Percentiles rank a stretch among this genome's conserved stretches.
phyloP scores from a whole-genome alignment of 1,140 invertebrate genomes.

The Brachionus manjavacas region DNA sequence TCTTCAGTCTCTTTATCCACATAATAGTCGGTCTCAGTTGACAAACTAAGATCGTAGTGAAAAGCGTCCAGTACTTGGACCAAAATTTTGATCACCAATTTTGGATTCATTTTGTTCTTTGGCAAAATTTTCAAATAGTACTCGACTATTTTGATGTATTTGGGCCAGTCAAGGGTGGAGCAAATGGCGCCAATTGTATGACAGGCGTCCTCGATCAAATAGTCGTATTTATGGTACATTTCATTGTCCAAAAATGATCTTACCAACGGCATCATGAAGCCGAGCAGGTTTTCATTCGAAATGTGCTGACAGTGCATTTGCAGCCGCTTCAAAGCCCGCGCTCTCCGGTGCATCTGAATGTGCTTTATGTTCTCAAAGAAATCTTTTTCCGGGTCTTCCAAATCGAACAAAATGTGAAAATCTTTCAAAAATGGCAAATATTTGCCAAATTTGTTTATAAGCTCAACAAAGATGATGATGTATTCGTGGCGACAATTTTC shows the following conservation, averaged over 20 bases:
- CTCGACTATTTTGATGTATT: slow-evolving; percentile 74
- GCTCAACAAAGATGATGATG: slow-evolving; percentile 68
- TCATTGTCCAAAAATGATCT: slow-evolving; percentile 74
- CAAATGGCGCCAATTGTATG: slow-evolving; percentile 68
- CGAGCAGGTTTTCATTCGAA: slow-evolving; percentile 67
- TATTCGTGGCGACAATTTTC: slow-evolving; percentile 65
- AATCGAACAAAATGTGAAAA: slow-evolving; percentile 67
- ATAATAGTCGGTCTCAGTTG: slow-evolving; percentile 44
- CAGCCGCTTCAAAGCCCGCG: slow-evolving; percentile 67
- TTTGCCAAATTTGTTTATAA: slow-evolving; percentile 50
- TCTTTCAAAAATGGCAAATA: slow-evolving; percentile 60
- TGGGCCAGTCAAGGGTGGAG: slow-evolving; percentile 73
- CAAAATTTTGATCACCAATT: slow-evolving; percentile 66
- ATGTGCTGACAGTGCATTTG: slow-evolving; percentile 58
- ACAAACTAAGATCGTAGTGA: slow-evolving; percentile 73
- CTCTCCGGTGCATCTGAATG: slow-evolving; percentile 72
- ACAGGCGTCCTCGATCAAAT: slow-evolving; percentile 73
- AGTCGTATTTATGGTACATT: slow-evolving; percentile 69
- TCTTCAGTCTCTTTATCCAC: slow-evolving; percentile 26
- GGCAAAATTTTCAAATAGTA: slow-evolving; percentile 72
- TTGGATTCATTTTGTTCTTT: slow-evolving; percentile 69
- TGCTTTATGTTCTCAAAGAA: slow-evolving; percentile 90
- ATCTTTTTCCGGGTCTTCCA: slow-evolving; percentile 75
- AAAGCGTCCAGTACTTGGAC: slow-evolving; percentile 80
- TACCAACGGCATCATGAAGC: slow-evolving; percentile 78